These are phyloP conservation scores for Collichthys lucidus DNA, from an alignment of 2,113 vertebrate genomes.

Conservation along the genomic window DNA sequence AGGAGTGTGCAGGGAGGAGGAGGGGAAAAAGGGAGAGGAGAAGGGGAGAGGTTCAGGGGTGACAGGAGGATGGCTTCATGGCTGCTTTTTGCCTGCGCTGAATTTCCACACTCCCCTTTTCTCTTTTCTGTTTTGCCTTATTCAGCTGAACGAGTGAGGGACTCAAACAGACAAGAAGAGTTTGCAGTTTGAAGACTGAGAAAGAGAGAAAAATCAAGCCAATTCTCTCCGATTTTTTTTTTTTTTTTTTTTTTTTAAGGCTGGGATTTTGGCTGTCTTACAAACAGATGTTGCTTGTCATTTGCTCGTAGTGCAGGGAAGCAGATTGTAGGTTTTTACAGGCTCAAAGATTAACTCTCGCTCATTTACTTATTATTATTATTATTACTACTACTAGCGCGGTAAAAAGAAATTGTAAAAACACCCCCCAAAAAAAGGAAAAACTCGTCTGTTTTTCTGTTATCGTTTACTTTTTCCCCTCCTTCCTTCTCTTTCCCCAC, in stretches of 20 bases:
- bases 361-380: slow-evolving; percentile 42
- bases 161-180: slow-evolving; percentile 75
- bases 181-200: slow-evolving; percentile 65
- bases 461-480: slow-evolving; percentile 53
- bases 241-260: slow-evolving; percentile 74
- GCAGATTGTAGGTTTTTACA: slow-evolving; percentile 84
- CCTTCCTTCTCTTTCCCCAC: slow-evolving; percentile 9
- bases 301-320: slow-evolving; percentile 86
- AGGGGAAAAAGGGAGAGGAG: slow-evolving; percentile 34
- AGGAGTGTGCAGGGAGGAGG: slow-evolving; percentile 57
- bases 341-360: slow-evolving; percentile 73
- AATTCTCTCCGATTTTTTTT: slow-evolving; percentile 43
- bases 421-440: slow-evolving; percentile 52
- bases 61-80: slow-evolving; percentile 82
- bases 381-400: slow-evolving; percentile 46
- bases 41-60: slow-evolving; percentile 81
- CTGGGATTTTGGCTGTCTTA: slow-evolving; percentile 86
- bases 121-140: slow-evolving; percentile 73
- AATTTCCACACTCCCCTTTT: slow-evolving; percentile 77
- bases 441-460: slow-evolving; percentile 48
- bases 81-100: slow-evolving; percentile 80
- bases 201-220: slow-evolving; percentile 72
- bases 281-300: slow-evolving; percentile 93
- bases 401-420: slow-evolving; percentile 69
- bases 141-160: slow-evolving; percentile 75